These are phyloP conservation scores for Aulostomus chinensis DNA, from an alignment of 2,797 vertebrate genomes.

Conservation along the genomic window DNA sequence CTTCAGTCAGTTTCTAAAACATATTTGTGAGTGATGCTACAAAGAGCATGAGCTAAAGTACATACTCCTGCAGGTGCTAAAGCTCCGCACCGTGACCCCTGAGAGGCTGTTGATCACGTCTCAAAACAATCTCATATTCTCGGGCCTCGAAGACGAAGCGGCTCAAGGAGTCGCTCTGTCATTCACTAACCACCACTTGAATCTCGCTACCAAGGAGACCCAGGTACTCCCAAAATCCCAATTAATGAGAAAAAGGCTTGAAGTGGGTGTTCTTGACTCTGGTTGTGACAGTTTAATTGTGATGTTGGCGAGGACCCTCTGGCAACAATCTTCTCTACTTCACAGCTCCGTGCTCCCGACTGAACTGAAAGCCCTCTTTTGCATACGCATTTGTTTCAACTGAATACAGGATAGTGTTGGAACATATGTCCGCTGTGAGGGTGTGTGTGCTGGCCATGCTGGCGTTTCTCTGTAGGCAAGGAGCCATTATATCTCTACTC, in stretches of 20 bases:
- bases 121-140: conserved; percentile 79
- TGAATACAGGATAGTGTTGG: conserved; percentile 29
- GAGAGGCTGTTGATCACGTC: conserved; percentile 82
- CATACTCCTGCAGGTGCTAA: conserved; percentile 48
- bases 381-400: conserved; percentile 66
- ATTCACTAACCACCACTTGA: conserved; percentile 82
- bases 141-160: conserved; percentile 59
- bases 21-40: conserved; percentile 60
- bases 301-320: conserved; percentile 76
- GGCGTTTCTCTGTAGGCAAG: background rate
- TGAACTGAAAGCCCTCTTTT: conserved; percentile 70
- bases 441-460: conserved; percentile 5
- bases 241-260: conserved; percentile 83
- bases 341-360: conserved; percentile 69
- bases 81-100: conserved; percentile 69
- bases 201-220: conserved; percentile 76
- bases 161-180: conserved; percentile 73
- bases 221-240: conserved; percentile 82
- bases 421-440: conserved; percentile 42
- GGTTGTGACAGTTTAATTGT: conserved; percentile 83
- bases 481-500: background rate
- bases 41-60: conserved; percentile 58
- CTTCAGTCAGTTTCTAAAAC: conserved; percentile 67
- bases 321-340: conserved; percentile 76
- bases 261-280: conserved; percentile 82